A percentile compares a stretch with the other conserved stretches of the same genome.
These are phyloP conservation scores for Drosophila miranda DNA, from an alignment of 1,140 invertebrate genomes.

Conservation along the genomic window DNA sequence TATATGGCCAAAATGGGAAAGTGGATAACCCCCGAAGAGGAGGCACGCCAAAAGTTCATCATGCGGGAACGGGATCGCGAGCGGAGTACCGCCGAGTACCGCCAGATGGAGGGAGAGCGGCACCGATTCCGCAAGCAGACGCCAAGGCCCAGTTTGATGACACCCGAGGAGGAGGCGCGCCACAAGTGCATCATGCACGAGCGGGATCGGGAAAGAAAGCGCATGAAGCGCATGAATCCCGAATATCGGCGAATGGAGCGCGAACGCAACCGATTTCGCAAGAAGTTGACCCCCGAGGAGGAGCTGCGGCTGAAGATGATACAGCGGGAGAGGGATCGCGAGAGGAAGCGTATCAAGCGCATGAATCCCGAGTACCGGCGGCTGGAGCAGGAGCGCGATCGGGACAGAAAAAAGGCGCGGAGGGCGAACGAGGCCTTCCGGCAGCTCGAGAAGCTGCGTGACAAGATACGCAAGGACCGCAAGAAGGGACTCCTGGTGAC, in stretches of 20 bases:
- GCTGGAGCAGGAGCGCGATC: slow-evolving; percentile 77
- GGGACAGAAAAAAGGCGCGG: slow-evolving; percentile 74
- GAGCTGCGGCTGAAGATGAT: slow-evolving; percentile 74
- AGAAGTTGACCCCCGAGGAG: slow-evolving; percentile 79
- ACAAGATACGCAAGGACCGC: slow-evolving; percentile 79
- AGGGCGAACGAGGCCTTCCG: slow-evolving; percentile 77
- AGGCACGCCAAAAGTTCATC: slow-evolving; percentile 76
- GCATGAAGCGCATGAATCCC: slow-evolving; percentile 75
- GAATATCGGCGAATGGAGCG: slow-evolving; percentile 74
- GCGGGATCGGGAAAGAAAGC: slow-evolving; percentile 69
- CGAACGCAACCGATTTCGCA: slow-evolving; percentile 71
- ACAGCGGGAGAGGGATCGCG: slow-evolving; percentile 75
- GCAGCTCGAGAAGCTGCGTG: slow-evolving; percentile 75
- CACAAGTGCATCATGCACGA: slow-evolving; percentile 79
- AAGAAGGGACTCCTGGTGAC: slow-evolving; percentile 73
- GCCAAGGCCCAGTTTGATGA: slow-evolving; percentile 76
- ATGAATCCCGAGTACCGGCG: slow-evolving; percentile 76
- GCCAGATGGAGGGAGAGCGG: slow-evolving; percentile 71
- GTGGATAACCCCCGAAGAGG: slow-evolving; percentile 79
- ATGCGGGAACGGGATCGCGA: slow-evolving; percentile 74
- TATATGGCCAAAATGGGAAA: slow-evolving; percentile 82
- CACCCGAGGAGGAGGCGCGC: slow-evolving; percentile 75
- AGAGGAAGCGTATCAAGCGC: slow-evolving; percentile 74
- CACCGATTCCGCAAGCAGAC: slow-evolving; percentile 77
- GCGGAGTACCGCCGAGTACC: slow-evolving; percentile 72